Base-by-base conservation (phyloP, 1,140 invertebrate species). In the Brachionus plicatilis region DNA sequence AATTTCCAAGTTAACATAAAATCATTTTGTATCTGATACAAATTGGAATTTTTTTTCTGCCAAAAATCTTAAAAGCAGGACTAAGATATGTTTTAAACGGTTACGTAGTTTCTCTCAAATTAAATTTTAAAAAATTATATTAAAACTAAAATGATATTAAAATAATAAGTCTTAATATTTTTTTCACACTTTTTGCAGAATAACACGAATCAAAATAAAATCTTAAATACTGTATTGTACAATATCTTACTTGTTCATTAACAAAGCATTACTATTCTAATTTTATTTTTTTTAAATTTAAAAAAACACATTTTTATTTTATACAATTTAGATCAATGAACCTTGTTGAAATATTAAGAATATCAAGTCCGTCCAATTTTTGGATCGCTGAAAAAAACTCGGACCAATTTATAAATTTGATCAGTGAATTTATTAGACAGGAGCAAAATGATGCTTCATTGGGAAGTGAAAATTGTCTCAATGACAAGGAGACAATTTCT, bases 351-450 rank as follows among this genome's bases (percentile, higher is more conserved):
- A 68, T 82, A 27, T 65, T 82, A 65, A 60, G 24, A 20, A 45
- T 45, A 27, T 11, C 24, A 24, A 82, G 53, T 17, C 53, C 53
- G 17, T 65, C 53, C 24, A 47, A 82, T 65, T 65, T 82, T 68
- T 82, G 79, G 79, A 82, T 82, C n/a, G 79, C 79, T 6, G 50
- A 82, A 37, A 60, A 65, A 41, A 24, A 82, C 3, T 27, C 50
- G 3, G 12, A 11, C 12, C 17, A 60, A 82, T 82, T 82, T 82
- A 60, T 65, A 12, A 68, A 43, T 20, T 65, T 65, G 27, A 82
- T 82, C 11, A 45, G 43, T 33, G 53, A 82, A 17, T 68, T 11
- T 14, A 20, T 82, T 14, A 24, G 27, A 76, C n/a, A 76, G 2
- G 72, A 76, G 24, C 27, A 24, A 27, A 50, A 76, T 50, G 17